Base-by-base conservation (phyloP, 35 echinoderm and acorn worm genomes). In the Chiridota heheva region DNA sequence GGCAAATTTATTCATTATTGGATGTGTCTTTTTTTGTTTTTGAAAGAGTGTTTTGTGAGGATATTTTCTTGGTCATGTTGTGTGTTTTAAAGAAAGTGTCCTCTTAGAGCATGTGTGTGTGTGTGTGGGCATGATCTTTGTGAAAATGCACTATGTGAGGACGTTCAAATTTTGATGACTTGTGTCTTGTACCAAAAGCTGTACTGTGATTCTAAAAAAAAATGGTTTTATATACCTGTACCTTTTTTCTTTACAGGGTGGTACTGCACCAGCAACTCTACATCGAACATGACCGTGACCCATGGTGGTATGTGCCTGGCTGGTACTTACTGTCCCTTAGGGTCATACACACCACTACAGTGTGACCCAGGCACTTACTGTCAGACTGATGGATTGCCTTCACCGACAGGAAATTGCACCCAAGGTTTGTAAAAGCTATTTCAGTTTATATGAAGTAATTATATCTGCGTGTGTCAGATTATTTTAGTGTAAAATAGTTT, bases 331-430 rank as follows among this genome's bases (percentile, higher is more conserved):
- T 97, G 94, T 37, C 94, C 94, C 42, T 58, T 70, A 29, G 84
- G 83, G 18, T 97, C 94, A 38, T 91, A 86, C 61, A 40, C 46
- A 7, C 80, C 81, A 2, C 64, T 81, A 7, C 51, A 33, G 12
- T 97, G 94, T 69, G 89, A 91, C 33, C 94, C 94, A 4, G 94
- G 94, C 7, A 88, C 36, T 43, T 91, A 88, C 80, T 97, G 94
- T 45, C 80, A 88, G 46, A 91, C 89, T 22, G 63, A 90, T 41
- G 94, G 88, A 0, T 40, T 91, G 15, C 64, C 78, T 61, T 7
- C 35, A 66, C 94, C 89, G 20, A 91, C 94, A 27, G 94, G 88
- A 4, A 97, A 97, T 44, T 97, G 94, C 67, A 76, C 94, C 26
- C 63, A 79, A 81, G 89, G 94, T 97, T 44, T 51, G 82, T 28